These are phyloP conservation scores for Oryzias dopingdopingensis DNA, from an alignment of 2,797 vertebrate species.

Conservation along the genomic window DNA sequence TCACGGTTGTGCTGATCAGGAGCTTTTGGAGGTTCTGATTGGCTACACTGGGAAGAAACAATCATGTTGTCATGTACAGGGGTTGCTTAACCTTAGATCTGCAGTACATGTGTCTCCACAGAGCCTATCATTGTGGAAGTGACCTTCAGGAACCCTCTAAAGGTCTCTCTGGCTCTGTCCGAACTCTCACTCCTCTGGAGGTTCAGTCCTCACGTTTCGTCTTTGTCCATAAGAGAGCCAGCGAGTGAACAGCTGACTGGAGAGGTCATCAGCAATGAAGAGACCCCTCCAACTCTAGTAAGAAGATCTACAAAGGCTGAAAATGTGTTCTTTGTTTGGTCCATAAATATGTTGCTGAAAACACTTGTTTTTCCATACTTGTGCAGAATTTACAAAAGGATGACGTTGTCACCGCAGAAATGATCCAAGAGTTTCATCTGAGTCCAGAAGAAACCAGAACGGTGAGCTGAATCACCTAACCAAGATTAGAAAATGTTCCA, in stretches of 20 bases:
- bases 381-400: slow-evolving; percentile 68
- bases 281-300: slow-evolving; percentile 13
- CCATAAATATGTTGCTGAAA: too few species aligned
- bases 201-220: slow-evolving; percentile 81
- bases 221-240: slow-evolving; percentile 45
- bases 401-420: slow-evolving; percentile 86
- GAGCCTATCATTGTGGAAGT: slow-evolving; percentile 95
- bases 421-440: slow-evolving; percentile 89
- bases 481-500: too few species aligned
- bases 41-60: too few species aligned
- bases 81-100: neutral
- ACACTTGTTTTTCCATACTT: too few species aligned
- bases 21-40: too few species aligned
- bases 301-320: too few species aligned
- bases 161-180: slow-evolving; percentile 87
- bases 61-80: too few species aligned
- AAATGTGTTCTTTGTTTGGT: too few species aligned
- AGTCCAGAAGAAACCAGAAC: slow-evolving; percentile 91
- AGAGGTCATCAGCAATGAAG: slow-evolving; percentile 81
- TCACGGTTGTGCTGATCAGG: too few species aligned
- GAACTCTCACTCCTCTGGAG: slow-evolving; percentile 91
- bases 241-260: slow-evolving; percentile 61
- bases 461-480: slow-evolving; percentile 66
- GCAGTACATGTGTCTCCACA: slow-evolving; percentile 43
- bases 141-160: slow-evolving; percentile 91